Evolutionary conservation across 2,888 invertebrate species (phyloP), one percentile per base, ranked within the genome.

Genomic region (Nasonia oneida): DNA sequence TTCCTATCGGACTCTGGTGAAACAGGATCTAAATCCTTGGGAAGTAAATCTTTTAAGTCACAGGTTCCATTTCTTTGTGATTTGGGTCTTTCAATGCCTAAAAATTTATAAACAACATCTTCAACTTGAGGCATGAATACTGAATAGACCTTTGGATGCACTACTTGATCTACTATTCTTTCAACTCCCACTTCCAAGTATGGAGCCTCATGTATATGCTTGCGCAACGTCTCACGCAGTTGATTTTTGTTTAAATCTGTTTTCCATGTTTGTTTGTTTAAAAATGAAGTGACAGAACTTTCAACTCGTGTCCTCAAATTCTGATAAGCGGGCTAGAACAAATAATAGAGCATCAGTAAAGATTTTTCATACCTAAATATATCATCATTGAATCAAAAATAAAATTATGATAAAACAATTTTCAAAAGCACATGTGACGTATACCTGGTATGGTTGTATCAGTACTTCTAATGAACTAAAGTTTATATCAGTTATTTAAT

Each of bases 81-180:
- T 88, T 95, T 95, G 67, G 97, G 97, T 89, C 96, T 95, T 83
- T 97, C 95, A 78, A 98, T 95, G 0, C 98, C 98, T 73, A 98
- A 94, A 93, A 96, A 97, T 92, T 97, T 97, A 91, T 98, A 98
- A 0, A 98, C 97, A 23, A 98, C 96, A 90, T 98, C 97, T 93
- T 98, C 98, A 12, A 99, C 97, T 95, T 97, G 96, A 0, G 98
- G 97, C 91, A 97, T 96, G 92, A 98, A 98, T 15, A 97, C 96
- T 3, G 97, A 96, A 88, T 96, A 96, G 10, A 98, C 97, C 94
- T 98, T 98, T 0, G 98, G 98, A 93, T 98, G 98, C 0, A 99
- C 98, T 0, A 98, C 98, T 94, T 99, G 99, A 92, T 98, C 98
- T 0, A 99, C 98, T 88, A 99, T 98, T 88, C 98, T 95, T 93